Base-by-base conservation (phyloP, 2,797 vertebrate species). In the Hozukius guyotensis region DNA sequence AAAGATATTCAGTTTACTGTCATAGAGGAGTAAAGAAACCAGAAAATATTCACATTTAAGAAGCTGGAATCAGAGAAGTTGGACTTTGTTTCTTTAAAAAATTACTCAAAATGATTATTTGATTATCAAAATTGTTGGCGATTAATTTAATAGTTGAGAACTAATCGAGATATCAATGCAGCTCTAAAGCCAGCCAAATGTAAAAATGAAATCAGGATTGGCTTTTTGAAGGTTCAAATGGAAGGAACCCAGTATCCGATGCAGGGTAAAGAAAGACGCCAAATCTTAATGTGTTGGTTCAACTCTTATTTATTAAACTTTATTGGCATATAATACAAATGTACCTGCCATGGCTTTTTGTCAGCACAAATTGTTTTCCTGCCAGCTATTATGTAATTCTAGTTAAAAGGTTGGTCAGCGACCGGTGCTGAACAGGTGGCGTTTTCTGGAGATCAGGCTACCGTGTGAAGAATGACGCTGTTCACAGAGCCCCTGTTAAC, bases 351-450 rank as follows among this genome's bases (percentile, higher is more conserved):
- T 38, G 11, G 63, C 64, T 63, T 32, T 56, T 57, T 66, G 62
- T 78, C 52, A 42, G 24, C 49, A 57, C 10, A 2, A 18, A 34
- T 59, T 31, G 42, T 72, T 67, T 55, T 61, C 25, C 32, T 38
- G 18, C 31, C 69, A 46, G 61, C 13, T n/a, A 12, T 83, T 73
- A 57, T 72, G 65, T 61, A 71, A 76, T 46, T 72, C 2, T 27
- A 42, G 29, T 75, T 36, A 13, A 86, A 61, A 36, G 52, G 59
- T 64, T 34, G 13, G 61, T 68, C 12, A 14, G 18, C 7, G 4
- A 71, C 65, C 2, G 11, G 61, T 18, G 60, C 38, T 60, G 75
- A 87, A 59, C 91, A 90, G 85, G 82, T 81, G 89, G 71, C 1
- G 16, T 83, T 82, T 77, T 77, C 70, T 65, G 31, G 59, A 72